phyloP scores from a whole-genome alignment of 2,888 invertebrate species.

The Argyra leucocephala region DNA sequence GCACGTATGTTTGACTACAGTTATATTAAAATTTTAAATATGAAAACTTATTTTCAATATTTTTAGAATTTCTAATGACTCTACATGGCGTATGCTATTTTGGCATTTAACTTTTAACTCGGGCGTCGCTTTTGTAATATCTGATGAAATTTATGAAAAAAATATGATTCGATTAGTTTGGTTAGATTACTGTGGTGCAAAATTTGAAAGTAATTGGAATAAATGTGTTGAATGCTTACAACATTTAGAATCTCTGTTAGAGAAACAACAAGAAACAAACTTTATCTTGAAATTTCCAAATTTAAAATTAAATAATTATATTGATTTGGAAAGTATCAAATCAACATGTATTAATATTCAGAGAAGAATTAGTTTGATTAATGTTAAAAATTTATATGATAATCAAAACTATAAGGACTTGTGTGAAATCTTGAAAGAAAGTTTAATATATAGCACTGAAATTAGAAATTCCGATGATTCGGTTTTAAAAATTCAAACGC shows the following conservation, averaged over 20 bases:
- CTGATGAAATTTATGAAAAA: slow-evolving; percentile 42
- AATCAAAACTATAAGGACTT: slow-evolving; percentile 56
- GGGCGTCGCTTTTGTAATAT: slow-evolving; percentile 26
- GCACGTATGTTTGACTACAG: background rate
- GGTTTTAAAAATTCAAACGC: slow-evolving; percentile 27
- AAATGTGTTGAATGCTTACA: slow-evolving; percentile 44
- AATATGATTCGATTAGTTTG: slow-evolving; percentile 48
- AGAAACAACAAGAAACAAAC: slow-evolving; percentile 29
- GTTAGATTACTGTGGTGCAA: slow-evolving; percentile 48
- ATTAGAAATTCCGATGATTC: slow-evolving; percentile 28
- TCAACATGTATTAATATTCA: slow-evolving; percentile 47
- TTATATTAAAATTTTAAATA: background rate
- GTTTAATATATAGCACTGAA: slow-evolving; percentile 32
- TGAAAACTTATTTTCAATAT: slow-evolving; percentile 10
- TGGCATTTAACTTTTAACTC: slow-evolving; percentile 26
- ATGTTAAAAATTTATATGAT: slow-evolving; percentile 58
- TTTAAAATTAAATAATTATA: slow-evolving; percentile 45
- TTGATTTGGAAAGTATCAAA: slow-evolving; percentile 44
- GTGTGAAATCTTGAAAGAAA: slow-evolving; percentile 54
- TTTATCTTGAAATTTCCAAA: slow-evolving; percentile 46
- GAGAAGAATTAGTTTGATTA: slow-evolving; percentile 51
- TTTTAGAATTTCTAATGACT: slow-evolving; percentile 23
- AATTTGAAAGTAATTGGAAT: slow-evolving; percentile 46
- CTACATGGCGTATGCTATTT: slow-evolving; percentile 25
- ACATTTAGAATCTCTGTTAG: slow-evolving; percentile 24